These are phyloP conservation scores for Vanacampus margaritifer DNA, from an alignment of 2,113 vertebrate species.

Conservation along the genomic window DNA sequence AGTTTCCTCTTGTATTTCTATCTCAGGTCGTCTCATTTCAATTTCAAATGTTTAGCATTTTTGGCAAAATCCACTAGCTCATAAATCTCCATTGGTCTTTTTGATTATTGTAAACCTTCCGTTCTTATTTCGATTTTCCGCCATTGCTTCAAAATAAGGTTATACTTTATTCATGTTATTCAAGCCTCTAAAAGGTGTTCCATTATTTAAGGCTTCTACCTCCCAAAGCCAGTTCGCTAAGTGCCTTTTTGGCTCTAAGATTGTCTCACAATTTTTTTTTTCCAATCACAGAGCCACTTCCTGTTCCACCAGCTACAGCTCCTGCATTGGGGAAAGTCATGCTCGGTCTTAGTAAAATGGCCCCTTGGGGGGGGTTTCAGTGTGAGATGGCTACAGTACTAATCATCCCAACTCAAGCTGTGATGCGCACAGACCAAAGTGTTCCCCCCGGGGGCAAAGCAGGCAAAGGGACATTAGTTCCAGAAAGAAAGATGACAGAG, in stretches of 20 bases:
- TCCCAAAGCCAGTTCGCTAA: slow-evolving; percentile 66
- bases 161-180: slow-evolving; percentile 72
- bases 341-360: slow-evolving; percentile 41
- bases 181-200: slow-evolving; percentile 65
- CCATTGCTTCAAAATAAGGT: slow-evolving; percentile 46
- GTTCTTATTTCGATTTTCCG: slow-evolving; percentile 29
- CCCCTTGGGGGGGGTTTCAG: slow-evolving; percentile 41
- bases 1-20: slow-evolving; percentile 39
- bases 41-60: slow-evolving; percentile 46
- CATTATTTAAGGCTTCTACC: slow-evolving; percentile 67
- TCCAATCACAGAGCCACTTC: slow-evolving; percentile 30
- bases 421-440: slow-evolving; percentile 60
- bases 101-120: background rate
- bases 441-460: slow-evolving; percentile 57
- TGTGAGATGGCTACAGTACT: slow-evolving; percentile 63
- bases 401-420: slow-evolving; percentile 62
- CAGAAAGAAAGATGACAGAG: slow-evolving; percentile 56
- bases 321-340: slow-evolving; percentile 40
- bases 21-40: slow-evolving; percentile 30
- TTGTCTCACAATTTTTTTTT: slow-evolving; percentile 33
- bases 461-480: slow-evolving; percentile 67
- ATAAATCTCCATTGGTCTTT: slow-evolving; percentile 3
- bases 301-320: slow-evolving; percentile 15
- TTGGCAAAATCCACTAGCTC: slow-evolving; percentile 1
- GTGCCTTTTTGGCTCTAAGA: slow-evolving; percentile 66